phyloP scores from a whole-genome alignment of 2,888 invertebrate species.

The Chalcis sispes region DNA sequence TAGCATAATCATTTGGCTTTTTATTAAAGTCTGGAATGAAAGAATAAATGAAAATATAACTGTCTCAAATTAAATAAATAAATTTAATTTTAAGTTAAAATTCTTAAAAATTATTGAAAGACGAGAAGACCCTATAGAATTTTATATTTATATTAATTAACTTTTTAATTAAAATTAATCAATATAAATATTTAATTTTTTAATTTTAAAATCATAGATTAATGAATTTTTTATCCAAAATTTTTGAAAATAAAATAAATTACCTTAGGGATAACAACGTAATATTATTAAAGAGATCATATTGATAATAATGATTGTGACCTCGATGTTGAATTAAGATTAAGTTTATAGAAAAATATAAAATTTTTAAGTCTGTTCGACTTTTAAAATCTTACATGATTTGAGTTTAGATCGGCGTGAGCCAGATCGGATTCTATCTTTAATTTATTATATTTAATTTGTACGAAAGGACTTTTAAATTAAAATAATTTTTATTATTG shows the following conservation, averaged over 20 bases:
- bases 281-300: slow-evolving; percentile 85
- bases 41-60: no score
- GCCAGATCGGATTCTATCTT: slow-evolving; percentile 30
- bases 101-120: slow-evolving; percentile 82
- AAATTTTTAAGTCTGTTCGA: no score
- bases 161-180: slow-evolving; percentile 69
- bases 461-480: no score
- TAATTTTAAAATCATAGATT: slow-evolving; percentile 74
- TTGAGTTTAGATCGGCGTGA: slow-evolving; percentile 6
- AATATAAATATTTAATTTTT: slow-evolving; percentile 78
- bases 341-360: slow-evolving; percentile 82
- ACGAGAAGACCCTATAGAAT: slow-evolving; percentile 90
- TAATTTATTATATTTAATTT: no score
- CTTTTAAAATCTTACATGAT: slow-evolving; percentile 80
- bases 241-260: slow-evolving; percentile 82
- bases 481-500: no score
- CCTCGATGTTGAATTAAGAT: slow-evolving; percentile 93
- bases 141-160: slow-evolving; percentile 79
- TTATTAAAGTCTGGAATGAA: slow-evolving; percentile 88
- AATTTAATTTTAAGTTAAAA: slow-evolving; percentile 82
- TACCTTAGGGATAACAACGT: slow-evolving; percentile 92
- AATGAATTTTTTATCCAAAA: slow-evolving; percentile 76
- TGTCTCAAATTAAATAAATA: slow-evolving; percentile 78
- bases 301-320: slow-evolving; percentile 88
- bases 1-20: slow-evolving; percentile 89